These are phyloP conservation scores for Bibio marci DNA, from an alignment of 2,888 invertebrate species.

Conservation along the genomic window DNA sequence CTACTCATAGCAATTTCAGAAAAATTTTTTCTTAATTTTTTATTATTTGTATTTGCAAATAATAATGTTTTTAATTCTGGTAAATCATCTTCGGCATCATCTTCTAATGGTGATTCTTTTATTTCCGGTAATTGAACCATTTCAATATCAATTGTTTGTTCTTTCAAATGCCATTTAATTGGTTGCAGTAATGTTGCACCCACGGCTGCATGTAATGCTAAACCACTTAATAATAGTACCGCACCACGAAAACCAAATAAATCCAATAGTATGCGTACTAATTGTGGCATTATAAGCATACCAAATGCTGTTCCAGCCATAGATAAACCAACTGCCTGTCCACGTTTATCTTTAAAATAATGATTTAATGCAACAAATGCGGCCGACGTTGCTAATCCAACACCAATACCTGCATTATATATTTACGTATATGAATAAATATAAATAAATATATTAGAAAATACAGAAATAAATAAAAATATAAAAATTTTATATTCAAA, in stretches of 20 bases:
- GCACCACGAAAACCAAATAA: constrained; percentile 49
- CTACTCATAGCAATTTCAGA: constrained; percentile 28
- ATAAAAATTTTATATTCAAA: neutral
- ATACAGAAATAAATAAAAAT: neutral
- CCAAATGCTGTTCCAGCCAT: constrained; percentile 68
- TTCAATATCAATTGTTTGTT: constrained; percentile 25
- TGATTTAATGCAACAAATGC: constrained; percentile 65
- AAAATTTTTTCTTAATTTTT: constrained; percentile 26
- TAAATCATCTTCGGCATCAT: constrained; percentile 34
- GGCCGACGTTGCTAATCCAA: constrained; percentile 57
- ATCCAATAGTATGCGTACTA: constrained; percentile 44
- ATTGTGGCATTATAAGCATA: constrained; percentile 63
- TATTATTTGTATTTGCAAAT: constrained; percentile 20
- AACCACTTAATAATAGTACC: constrained; percentile 45
- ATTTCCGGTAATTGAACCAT: constrained; percentile 33
- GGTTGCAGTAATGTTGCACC: constrained; percentile 53
- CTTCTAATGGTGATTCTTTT: constrained; percentile 38
- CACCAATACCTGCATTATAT: constrained; percentile 54
- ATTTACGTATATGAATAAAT: too few relatives aligned
- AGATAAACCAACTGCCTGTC: constrained; percentile 62
- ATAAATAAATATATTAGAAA: neutral
- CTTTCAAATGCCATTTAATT: constrained; percentile 50
- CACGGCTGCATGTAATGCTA: constrained; percentile 48
- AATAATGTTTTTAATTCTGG: constrained; percentile 28
- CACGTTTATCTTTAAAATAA: constrained; percentile 57